Base-by-base conservation (phyloP, 2,113 vertebrate genomes). In the Oncorhynchus masou region DNA sequence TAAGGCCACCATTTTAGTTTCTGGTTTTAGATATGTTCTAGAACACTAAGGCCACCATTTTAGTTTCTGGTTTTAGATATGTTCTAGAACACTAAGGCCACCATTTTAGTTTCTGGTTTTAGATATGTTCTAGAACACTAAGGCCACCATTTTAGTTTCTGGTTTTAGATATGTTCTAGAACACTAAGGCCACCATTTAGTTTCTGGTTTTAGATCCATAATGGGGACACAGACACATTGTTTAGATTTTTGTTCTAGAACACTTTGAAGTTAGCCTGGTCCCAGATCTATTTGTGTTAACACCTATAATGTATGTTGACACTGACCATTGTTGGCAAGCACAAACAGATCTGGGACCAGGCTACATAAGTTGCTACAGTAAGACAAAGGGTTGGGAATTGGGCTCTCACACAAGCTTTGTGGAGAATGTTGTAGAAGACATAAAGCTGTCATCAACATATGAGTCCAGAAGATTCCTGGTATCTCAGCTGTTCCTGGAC, bases 111-210 rank as follows among this genome's bases (percentile, higher is more conserved):
- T 29, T 1, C 29, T 29, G 29, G 29, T 29, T 29, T 29, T 15
- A 69, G 71, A 22, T 60, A 62, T 69, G 67, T 75, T 79, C n/a
- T 39, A 9, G 45, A 81, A 77, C 75, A 45, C 57, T 29, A 6
- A 29, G 27, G 57, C 59, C 51, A 19, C 66, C 45, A 29, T 29
- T 29, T 29, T 29, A 29, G 29, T 29, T 29, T 1, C 29, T 29
- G 29, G 29, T 29, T 29, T 29, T 15, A 69, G 71, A 22, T 60
- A 62, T 69, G 67, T 75, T 79, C n/a, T 39, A 9, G 45, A 81
- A 79, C 75, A 45, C 57, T 34, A 6, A 29, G 27, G 57, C 59
- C 51, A 19, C 66, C 45, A 34, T 69, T 74, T 27, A 59, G 60
- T 3, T 9, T n/a, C 34, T 49, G 29, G 34, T 57, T 22, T 8